Evolutionary conservation across 2,888 invertebrate species (phyloP).

Genomic region (Ichneumoninae sp.): DNA sequence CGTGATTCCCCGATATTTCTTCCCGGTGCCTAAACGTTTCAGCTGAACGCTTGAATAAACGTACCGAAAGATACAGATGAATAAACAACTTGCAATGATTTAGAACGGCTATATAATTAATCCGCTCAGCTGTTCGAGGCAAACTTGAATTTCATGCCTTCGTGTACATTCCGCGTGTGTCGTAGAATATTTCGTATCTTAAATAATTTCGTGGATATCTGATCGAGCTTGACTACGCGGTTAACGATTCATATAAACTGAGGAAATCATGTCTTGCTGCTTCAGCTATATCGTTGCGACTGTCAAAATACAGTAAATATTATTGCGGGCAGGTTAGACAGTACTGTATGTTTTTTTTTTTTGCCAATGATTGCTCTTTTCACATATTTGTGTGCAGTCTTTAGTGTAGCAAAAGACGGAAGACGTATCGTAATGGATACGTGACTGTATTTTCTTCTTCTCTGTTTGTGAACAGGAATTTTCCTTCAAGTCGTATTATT

Average conservation of each 20-base stretch:
- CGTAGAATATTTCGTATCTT: not conserved
- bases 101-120: not conserved
- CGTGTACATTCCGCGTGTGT: not conserved
- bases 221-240: not conserved
- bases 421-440: slow-evolving; percentile 2
- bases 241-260: slow-evolving; percentile 9
- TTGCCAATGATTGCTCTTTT: not conserved
- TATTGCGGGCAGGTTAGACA: not conserved
- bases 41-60: not conserved
- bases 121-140: not conserved
- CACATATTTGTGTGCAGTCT: not conserved
- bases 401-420: not conserved
- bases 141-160: not conserved
- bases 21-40: not conserved
- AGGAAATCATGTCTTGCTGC: not conserved
- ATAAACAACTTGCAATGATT: not conserved
- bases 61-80: not conserved
- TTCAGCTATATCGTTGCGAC: not conserved
- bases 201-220: slow-evolving; percentile 1
- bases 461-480: not conserved
- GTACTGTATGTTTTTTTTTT: not conserved
- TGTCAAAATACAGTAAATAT: not conserved
- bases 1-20: not conserved
- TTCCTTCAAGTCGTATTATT: not conserved
- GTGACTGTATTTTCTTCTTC: not conserved